Conservation (phyloP, 2,797 vertebrate genomes). For the Sebastes iracundus region DNA sequence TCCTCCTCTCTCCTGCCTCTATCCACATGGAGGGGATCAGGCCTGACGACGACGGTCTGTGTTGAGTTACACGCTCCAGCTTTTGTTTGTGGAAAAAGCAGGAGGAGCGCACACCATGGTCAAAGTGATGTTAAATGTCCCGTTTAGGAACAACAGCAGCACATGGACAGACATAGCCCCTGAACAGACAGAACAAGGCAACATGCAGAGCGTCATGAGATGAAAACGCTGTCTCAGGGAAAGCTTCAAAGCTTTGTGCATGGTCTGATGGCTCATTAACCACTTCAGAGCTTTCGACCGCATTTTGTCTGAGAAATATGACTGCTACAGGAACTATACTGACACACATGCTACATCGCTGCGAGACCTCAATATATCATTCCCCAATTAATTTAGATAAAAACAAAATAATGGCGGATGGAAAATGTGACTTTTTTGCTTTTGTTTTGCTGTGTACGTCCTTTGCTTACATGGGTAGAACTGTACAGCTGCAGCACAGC, state of each 20-base stretch:
- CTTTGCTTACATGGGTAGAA: background rate
- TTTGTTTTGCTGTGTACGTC: background rate
- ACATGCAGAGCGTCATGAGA: slow-evolving; percentile 20
- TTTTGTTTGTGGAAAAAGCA: slow-evolving; percentile 70
- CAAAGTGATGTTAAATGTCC: slow-evolving; percentile 67
- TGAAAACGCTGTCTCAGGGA: slow-evolving; percentile 16
- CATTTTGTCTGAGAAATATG: slow-evolving; percentile 21
- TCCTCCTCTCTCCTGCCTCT: slow-evolving; percentile 21
- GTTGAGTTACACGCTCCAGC: slow-evolving; percentile 59
- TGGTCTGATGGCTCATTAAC: slow-evolving; percentile 43
- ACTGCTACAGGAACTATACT: background rate
- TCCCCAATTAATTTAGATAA: background rate
- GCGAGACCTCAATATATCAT: background rate
- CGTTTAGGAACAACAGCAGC: slow-evolving; percentile 52
- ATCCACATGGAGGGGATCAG: slow-evolving; percentile 65
- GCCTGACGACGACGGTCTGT: slow-evolving; percentile 63
- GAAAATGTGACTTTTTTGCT: background rate
- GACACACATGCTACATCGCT: background rate
- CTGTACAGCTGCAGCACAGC: background rate
- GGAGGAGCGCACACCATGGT: slow-evolving; percentile 58
- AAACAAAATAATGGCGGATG: background rate
- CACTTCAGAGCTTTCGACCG: slow-evolving; percentile 28
- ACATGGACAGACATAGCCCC: slow-evolving; percentile 32
- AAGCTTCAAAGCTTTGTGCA: slow-evolving; percentile 7
- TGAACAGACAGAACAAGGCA: slow-evolving; percentile 36